These are phyloP conservation scores for Hemibagrus guttatus DNA, from an alignment of 2,797 vertebrate species.

Conservation along the genomic window DNA sequence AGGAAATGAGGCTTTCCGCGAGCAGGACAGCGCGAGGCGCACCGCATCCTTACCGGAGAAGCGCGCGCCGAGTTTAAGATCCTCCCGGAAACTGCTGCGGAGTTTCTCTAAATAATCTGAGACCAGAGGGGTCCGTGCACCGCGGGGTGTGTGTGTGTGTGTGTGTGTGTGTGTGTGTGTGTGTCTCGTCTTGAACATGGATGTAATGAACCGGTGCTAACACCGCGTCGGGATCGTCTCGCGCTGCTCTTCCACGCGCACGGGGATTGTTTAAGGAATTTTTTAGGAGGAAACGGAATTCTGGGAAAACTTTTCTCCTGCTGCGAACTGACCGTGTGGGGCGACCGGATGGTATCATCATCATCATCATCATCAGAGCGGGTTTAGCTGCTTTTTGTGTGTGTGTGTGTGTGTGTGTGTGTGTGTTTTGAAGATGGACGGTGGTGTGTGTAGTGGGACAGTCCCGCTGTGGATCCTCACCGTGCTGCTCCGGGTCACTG, in stretches of 20 bases:
- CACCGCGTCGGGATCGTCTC: neutral
- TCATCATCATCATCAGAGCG: neutral
- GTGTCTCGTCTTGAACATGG: neutral
- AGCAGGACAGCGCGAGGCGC: constrained; percentile 21
- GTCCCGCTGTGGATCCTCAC: constrained; percentile 64
- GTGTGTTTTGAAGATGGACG: constrained; percentile 56
- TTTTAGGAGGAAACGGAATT: neutral
- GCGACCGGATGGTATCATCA: constrained; percentile 20
- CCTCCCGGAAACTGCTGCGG: neutral
- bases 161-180: no score
- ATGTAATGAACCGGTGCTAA: neutral
- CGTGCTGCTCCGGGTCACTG: constrained; percentile 56
- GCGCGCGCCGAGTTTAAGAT: constrained; percentile 1
- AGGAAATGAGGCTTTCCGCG: neutral
- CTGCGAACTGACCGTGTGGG: neutral
- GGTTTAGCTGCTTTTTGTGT: neutral
- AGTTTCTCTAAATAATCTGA: neutral
- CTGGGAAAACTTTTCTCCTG: constrained; percentile 4
- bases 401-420: constrained; percentile 23
- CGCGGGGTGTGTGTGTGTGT: no score
- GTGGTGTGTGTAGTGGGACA: constrained; percentile 57
- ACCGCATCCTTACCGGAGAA: neutral
- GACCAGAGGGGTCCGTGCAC: neutral
- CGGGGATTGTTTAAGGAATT: neutral
- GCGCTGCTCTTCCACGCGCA: neutral